Conservation (phyloP, 1,140 invertebrate genomes). For the Globodera rostochiensis region DNA sequence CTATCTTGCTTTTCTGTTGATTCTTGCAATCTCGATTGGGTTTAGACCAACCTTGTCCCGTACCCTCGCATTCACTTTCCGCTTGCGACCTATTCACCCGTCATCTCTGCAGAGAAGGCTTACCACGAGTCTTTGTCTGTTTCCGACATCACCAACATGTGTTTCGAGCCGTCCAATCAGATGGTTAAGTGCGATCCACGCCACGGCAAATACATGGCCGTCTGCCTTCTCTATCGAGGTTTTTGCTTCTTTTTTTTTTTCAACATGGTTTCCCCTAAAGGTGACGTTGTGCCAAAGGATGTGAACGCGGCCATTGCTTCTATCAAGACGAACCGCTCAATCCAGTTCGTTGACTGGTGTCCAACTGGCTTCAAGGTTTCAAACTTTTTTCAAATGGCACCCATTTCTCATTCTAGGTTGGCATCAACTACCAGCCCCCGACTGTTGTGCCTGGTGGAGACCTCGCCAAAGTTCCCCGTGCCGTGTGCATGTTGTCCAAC, state of each 20-base stretch:
- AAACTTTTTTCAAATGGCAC: neutral
- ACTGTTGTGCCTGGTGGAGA: conserved; percentile 63
- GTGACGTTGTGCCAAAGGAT: conserved; percentile 62
- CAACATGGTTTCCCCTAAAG: conserved; percentile 63
- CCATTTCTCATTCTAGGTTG: conserved; percentile 42
- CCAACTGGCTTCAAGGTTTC: conserved; percentile 55
- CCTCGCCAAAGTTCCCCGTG: conserved; percentile 68
- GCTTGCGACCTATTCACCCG: conserved; percentile 67
- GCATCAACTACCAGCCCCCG: conserved; percentile 64
- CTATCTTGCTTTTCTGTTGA: conserved; percentile 68
- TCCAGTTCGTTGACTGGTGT: conserved; percentile 69
- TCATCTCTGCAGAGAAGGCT: conserved; percentile 81
- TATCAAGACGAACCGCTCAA: conserved; percentile 68
- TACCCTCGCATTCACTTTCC: conserved; percentile 74
- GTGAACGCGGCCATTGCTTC: conserved; percentile 71
- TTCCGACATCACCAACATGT: conserved; percentile 61
- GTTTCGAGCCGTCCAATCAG: conserved; percentile 61
- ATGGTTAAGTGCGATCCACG: conserved; percentile 65
- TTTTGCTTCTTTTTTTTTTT: conserved; percentile 41
- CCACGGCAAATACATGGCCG: conserved; percentile 63
- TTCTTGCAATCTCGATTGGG: conserved; percentile 27
- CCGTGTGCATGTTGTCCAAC: conserved; percentile 55
- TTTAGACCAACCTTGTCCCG: conserved; percentile 74
- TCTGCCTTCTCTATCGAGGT: conserved; percentile 56
- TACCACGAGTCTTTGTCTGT: conserved; percentile 71